Percentiles rank a stretch among this genome's conserved stretches.
Evolutionary conservation across 2,113 vertebrate species (phyloP).

Genomic region (Cyrtonyx montezumae): DNA sequence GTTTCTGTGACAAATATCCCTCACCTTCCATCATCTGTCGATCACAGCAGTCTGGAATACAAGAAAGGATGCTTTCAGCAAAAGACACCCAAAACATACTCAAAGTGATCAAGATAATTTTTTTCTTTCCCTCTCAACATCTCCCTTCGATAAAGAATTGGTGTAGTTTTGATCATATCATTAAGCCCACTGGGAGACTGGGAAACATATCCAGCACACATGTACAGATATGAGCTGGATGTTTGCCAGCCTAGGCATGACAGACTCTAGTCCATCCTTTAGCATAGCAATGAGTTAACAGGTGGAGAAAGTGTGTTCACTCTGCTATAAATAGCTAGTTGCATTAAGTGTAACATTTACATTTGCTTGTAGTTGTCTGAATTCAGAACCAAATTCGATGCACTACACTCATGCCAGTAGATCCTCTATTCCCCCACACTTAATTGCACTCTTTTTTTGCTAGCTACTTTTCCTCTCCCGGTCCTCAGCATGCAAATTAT

Average conservation of each 20-base stretch:
- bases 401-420: constrained; percentile 23
- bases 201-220: neutral
- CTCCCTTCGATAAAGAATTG: neutral
- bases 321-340: constrained; percentile 45
- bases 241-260: neutral
- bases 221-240: neutral
- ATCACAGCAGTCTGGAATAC: neutral
- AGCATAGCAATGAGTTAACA: neutral
- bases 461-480: constrained; percentile 36
- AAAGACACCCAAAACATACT: neutral
- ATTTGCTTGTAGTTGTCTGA: constrained; percentile 62
- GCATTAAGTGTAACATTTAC: constrained; percentile 68
- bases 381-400: constrained; percentile 50
- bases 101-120: neutral
- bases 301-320: constrained; percentile 28
- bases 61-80: neutral
- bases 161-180: neutral
- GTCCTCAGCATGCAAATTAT: constrained; percentile 66
- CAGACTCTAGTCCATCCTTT: neutral
- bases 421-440: neutral
- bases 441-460: constrained; percentile 46
- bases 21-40: neutral
- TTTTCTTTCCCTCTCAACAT: neutral
- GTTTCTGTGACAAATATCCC: neutral
- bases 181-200: neutral